phyloP scores from a whole-genome alignment of 2,888 invertebrate species.

The Eilema griseolum region DNA sequence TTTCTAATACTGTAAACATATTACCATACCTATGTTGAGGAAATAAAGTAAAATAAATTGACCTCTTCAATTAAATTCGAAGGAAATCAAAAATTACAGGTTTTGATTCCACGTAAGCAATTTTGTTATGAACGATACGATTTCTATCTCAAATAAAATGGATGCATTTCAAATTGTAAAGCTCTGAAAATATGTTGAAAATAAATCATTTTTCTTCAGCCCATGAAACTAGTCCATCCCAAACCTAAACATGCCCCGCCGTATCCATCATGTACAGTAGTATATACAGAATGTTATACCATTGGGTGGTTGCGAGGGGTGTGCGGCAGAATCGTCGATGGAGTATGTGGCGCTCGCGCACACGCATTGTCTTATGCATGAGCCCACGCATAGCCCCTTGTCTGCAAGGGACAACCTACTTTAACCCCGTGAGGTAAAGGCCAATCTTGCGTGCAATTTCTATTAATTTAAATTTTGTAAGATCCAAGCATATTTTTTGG shows the following conservation, averaged over 20 bases:
- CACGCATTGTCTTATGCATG: conserved; percentile 84
- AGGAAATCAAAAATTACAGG: no score
- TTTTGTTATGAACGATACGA: neutral
- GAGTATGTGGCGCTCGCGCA: conserved; percentile 76
- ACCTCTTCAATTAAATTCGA: no score
- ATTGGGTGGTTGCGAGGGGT: conserved; percentile 66
- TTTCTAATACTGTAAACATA: no score
- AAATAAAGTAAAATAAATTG: no score
- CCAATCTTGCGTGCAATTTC: conserved; percentile 11
- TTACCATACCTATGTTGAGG: no score
- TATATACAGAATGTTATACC: conserved; percentile 62
- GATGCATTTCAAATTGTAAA: neutral
- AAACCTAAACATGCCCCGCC: conserved; percentile 13
- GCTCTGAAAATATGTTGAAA: neutral
- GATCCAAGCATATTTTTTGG: neutral
- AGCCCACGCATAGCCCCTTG: conserved; percentile 80
- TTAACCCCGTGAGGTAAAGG: conserved; percentile 46
- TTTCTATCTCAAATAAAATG: neutral
- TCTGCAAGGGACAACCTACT: conserved; percentile 75
- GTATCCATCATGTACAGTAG: conserved; percentile 7
- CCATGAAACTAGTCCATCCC: conserved; percentile 13
- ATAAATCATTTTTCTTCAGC: neutral
- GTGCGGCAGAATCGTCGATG: conserved; percentile 72
- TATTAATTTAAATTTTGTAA: neutral
- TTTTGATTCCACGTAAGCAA: neutral